These are phyloP conservation scores for Gymnobelideus leadbeateri DNA, from an alignment of 2,113 vertebrate genomes.

Conservation along the genomic window DNA sequence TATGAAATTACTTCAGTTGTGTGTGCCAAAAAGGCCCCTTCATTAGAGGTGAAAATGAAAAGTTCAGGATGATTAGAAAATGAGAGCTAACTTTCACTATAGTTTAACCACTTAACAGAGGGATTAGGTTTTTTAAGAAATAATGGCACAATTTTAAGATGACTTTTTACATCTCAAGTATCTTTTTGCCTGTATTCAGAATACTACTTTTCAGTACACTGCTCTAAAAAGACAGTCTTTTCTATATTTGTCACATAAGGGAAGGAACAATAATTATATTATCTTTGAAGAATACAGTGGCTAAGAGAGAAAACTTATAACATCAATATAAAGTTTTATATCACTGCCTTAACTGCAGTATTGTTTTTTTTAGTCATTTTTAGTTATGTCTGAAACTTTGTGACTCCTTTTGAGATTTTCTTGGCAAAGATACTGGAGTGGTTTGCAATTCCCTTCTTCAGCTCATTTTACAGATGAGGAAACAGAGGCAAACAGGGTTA, in stretches of 20 bases:
- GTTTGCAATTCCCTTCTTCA: neutral
- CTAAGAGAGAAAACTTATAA: neutral
- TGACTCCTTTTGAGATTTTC: neutral
- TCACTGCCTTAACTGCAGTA: neutral
- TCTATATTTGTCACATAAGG: neutral
- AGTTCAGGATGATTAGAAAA: neutral
- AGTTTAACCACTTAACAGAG: neutral
- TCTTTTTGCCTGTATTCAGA: neutral
- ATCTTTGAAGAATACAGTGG: no score
- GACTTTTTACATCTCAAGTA: neutral
- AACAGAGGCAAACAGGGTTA: neutral
- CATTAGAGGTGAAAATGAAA: neutral
- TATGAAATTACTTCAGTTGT: neutral
- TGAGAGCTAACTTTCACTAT: neutral
- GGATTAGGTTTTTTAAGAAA: neutral
- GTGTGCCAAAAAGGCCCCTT: neutral
- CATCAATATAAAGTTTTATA: neutral
- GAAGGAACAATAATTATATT: neutral
- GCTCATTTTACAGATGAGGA: neutral
- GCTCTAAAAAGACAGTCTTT: neutral
- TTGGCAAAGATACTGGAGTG: neutral
- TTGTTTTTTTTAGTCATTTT: neutral
- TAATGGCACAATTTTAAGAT: neutral
- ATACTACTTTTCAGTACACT: neutral
- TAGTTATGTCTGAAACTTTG: neutral